phyloP scores from a whole-genome alignment of 2,797 vertebrate genomes.

The Crocidura indochinensis region DNA sequence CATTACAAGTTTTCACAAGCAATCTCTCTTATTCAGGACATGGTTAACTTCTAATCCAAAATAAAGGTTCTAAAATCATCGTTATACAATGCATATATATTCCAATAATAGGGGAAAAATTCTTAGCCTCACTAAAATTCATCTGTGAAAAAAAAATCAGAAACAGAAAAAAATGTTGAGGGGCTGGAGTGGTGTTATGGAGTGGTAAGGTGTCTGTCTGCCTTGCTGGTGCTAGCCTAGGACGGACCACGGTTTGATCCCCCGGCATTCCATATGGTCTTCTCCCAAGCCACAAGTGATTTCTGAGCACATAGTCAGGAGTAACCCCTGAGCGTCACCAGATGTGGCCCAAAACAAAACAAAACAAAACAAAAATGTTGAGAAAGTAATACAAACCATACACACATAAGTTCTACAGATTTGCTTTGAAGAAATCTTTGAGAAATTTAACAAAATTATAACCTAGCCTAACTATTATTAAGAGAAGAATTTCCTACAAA shows the following conservation, averaged over 20 bases:
- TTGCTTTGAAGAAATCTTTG: constrained; percentile 52
- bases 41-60: background rate
- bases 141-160: too few relatives aligned
- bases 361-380: background rate
- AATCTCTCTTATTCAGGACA: constrained; percentile 8
- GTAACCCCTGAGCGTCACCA: too few relatives aligned
- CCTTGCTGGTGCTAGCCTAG: too few relatives aligned
- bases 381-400: constrained; percentile 37
- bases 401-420: background rate
- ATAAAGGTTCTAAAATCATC: constrained; percentile 42
- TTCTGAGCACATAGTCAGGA: too few relatives aligned
- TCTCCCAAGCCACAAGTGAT: too few relatives aligned
- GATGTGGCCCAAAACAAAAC: too few relatives aligned
- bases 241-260: too few relatives aligned
- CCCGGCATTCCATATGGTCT: too few relatives aligned
- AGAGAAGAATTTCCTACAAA: constrained; percentile 53
- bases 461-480: constrained; percentile 27
- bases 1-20: background rate
- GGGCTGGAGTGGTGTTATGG: too few relatives aligned
- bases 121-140: constrained; percentile 10
- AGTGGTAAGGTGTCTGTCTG: too few relatives aligned
- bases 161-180: too few relatives aligned
- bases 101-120: constrained; percentile 34
- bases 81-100: constrained; percentile 32
- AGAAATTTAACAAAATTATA: constrained; percentile 41